These are phyloP conservation scores for Kryptopterus vitreolus DNA, from an alignment of 2,797 vertebrate genomes.

Conservation along the genomic window DNA sequence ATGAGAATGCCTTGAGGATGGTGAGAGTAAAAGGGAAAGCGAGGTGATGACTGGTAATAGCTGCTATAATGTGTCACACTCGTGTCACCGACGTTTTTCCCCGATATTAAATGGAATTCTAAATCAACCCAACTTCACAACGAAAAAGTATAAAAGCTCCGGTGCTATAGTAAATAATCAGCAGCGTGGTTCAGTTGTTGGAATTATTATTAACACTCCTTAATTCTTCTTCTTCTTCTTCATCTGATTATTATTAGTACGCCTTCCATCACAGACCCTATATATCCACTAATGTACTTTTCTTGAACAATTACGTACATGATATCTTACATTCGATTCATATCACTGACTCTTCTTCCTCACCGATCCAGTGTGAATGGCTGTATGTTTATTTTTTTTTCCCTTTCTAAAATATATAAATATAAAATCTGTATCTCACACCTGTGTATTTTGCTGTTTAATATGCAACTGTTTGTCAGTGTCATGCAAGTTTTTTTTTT, in stretches of 20 bases:
- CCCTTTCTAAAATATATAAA: constrained; percentile 38
- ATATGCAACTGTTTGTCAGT: constrained; percentile 59
- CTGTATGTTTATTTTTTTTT: constrained; percentile 41
- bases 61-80: constrained; percentile 15
- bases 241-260: not conserved
- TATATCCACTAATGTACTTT: not conserved
- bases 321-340: constrained; percentile 15
- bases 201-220: not conserved
- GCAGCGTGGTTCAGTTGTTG: not conserved
- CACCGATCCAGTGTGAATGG: constrained; percentile 24
- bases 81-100: not conserved
- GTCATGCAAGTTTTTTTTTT: constrained; percentile 56
- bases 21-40: constrained; percentile 5
- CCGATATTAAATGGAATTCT: not conserved
- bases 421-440: constrained; percentile 51
- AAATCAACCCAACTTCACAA: not conserved
- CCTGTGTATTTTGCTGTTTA: constrained; percentile 58
- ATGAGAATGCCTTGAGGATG: constrained; percentile 1
- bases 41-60: constrained; percentile 15
- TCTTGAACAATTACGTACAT: constrained; percentile 11
- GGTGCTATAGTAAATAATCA: not conserved
- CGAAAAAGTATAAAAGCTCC: not conserved
- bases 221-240: too few species aligned
- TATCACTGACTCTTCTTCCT: not conserved
- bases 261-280: not conserved